Conservation (phyloP, 2,113 vertebrate genomes). For the Scomber scombrus region DNA sequence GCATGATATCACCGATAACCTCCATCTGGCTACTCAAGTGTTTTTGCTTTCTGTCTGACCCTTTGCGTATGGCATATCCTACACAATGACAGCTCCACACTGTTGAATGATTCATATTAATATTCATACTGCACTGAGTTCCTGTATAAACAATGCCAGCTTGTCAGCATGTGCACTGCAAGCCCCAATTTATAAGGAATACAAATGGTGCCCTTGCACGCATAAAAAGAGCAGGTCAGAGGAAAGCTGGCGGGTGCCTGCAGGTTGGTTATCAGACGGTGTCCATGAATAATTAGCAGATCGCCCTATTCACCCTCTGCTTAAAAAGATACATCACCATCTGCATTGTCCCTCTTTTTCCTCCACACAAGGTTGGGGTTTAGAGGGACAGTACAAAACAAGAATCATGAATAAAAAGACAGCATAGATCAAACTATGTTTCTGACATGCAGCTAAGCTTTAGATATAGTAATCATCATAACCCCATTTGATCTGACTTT, state of each 20-base stretch:
- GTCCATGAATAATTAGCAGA: slow-evolving; percentile 67
- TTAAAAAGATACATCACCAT: slow-evolving; percentile 23
- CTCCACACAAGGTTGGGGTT: not conserved
- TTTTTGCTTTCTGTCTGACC: slow-evolving; percentile 53
- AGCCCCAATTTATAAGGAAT: slow-evolving; percentile 72
- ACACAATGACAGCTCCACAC: slow-evolving; percentile 58
- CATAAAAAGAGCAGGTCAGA: slow-evolving; percentile 71
- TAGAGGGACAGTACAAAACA: not conserved
- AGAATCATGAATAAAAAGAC: not conserved
- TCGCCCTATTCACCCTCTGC: slow-evolving; percentile 27
- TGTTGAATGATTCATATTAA: slow-evolving; percentile 69
- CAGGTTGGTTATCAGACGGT: slow-evolving; percentile 65
- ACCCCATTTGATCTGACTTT: not conserved
- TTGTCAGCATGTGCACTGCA: slow-evolving; percentile 62
- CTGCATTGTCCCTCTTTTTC: not conserved
- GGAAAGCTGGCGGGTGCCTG: slow-evolving; percentile 66
- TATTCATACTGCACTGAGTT: slow-evolving; percentile 71
- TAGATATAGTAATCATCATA: not conserved
- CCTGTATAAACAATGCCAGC: slow-evolving; percentile 72
- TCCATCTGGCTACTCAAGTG: slow-evolving; percentile 61
- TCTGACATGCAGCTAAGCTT: not conserved
- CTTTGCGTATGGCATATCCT: slow-evolving; percentile 53
- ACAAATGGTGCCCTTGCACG: slow-evolving; percentile 78
- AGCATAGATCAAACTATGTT: not conserved
- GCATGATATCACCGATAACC: slow-evolving; percentile 64